A percentile compares a stretch with the other conserved stretches of the same genome.
phyloP scores from a whole-genome alignment of 1,140 invertebrate species.

The Trissolcus basalis region DNA sequence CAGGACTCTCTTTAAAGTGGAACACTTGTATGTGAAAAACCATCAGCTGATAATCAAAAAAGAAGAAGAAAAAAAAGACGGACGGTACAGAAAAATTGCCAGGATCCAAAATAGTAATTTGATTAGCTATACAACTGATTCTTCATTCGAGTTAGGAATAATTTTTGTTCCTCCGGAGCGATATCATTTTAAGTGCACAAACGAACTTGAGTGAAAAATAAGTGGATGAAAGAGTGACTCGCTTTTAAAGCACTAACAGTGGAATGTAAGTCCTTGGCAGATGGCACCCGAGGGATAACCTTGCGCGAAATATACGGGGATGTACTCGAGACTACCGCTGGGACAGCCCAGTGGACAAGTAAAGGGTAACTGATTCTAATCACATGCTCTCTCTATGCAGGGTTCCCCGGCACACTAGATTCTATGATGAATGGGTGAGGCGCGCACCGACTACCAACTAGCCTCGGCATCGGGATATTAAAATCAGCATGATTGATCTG shows the following conservation, averaged over 20 bases:
- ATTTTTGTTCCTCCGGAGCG: conserved; percentile 9
- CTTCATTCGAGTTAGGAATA: too few relatives aligned
- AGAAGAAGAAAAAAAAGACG: too few relatives aligned
- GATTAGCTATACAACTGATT: too few relatives aligned
- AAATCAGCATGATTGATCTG: conserved; percentile 60
- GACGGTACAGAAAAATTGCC: too few relatives aligned
- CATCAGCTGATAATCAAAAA: conserved; percentile 8
- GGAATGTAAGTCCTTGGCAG: conserved; percentile 49
- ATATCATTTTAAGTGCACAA: conserved; percentile 17
- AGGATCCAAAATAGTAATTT: conserved; percentile 2
- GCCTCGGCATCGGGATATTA: conserved; percentile 45
- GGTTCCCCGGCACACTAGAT: conserved; percentile 33
- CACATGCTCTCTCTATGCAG: conserved; percentile 43
- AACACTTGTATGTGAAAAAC: conserved; percentile 47
- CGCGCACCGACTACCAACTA: conserved; percentile 49
- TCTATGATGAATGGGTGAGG: conserved; percentile 56
- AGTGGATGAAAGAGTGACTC: conserved; percentile 28
- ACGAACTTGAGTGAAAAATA: conserved; percentile 31
- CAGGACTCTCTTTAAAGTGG: conserved; percentile 69
- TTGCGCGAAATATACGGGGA: conserved; percentile 47
- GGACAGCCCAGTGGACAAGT: conserved; percentile 51
- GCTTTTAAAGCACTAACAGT: conserved; percentile 38
- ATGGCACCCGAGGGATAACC: conserved; percentile 60
- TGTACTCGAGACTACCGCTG: conserved; percentile 50
- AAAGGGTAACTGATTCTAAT: conserved; percentile 62